Conservation (phyloP, 2,113 vertebrate species). For the Puma concolor region DNA sequence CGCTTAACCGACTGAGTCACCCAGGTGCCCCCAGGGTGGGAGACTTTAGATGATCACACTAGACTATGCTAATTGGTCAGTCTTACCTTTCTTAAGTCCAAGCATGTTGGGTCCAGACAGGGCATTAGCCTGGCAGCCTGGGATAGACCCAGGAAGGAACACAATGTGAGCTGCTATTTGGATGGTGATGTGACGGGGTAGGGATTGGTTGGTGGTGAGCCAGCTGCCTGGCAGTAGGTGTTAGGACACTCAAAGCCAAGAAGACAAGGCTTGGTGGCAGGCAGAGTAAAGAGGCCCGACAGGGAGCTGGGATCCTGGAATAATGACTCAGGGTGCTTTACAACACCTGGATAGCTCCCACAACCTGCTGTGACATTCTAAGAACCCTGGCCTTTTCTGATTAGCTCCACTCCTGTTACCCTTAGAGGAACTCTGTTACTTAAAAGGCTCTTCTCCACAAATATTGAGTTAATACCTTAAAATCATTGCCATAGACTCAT, state of each 20-base stretch:
- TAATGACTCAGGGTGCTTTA: neutral
- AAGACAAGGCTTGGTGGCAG: neutral
- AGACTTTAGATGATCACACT: neutral
- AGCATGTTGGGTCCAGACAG: neutral
- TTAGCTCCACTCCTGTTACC: neutral
- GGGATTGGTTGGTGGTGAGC: neutral
- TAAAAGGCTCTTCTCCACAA: neutral
- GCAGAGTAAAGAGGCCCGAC: neutral
- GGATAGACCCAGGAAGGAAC: neutral
- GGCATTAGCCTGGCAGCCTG: neutral
- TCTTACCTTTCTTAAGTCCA: neutral
- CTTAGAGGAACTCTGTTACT: neutral
- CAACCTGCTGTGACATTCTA: neutral
- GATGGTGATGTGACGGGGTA: too few species aligned
- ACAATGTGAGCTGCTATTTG: neutral
- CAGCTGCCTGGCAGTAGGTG: neutral
- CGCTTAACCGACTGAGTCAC: too few species aligned
- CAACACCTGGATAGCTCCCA: neutral
- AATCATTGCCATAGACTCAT: neutral
- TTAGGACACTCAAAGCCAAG: neutral
- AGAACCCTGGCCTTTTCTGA: neutral
- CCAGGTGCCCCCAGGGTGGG: neutral
- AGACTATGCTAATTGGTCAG: too few species aligned
- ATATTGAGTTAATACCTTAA: neutral
- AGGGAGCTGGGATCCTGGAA: neutral